Conservation (phyloP, 2,797 vertebrate genomes). For the Coendou prehensilis region DNA sequence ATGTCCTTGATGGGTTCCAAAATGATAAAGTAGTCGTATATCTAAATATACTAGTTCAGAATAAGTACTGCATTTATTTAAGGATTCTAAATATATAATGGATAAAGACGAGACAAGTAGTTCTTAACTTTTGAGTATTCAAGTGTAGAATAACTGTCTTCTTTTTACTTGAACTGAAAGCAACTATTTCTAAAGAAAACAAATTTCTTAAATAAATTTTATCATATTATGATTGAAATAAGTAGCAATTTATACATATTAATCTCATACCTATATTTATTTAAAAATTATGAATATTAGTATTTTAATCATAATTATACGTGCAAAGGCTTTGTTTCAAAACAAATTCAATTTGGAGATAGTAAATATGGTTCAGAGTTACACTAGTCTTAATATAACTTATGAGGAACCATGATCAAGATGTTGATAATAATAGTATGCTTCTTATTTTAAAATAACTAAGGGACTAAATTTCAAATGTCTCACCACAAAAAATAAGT, state of each 20-base stretch:
- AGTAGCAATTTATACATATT: not conserved
- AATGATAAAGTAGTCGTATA: slow-evolving; percentile 43
- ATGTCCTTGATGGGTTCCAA: slow-evolving; percentile 28
- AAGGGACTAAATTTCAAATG: not conserved
- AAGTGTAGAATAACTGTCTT: not conserved
- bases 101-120: not conserved
- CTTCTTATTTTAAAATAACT: not conserved
- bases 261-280: not conserved
- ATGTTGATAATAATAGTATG: not conserved
- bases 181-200: not conserved
- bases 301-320: not conserved
- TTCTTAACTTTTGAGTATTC: not conserved
- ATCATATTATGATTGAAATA: not conserved
- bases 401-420: not conserved
- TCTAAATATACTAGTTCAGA: not conserved
- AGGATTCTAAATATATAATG: slow-evolving; percentile 62
- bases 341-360: not conserved
- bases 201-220: not conserved
- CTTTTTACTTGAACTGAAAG: not conserved
- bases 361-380: not conserved
- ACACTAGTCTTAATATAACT: not conserved
- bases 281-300: not conserved
- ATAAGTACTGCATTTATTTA: slow-evolving; percentile 50
- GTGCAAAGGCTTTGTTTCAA: not conserved
- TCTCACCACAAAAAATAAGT: not conserved